phyloP scores from a whole-genome alignment of 1,140 invertebrate genomes.

The Drosophila pachea region DNA sequence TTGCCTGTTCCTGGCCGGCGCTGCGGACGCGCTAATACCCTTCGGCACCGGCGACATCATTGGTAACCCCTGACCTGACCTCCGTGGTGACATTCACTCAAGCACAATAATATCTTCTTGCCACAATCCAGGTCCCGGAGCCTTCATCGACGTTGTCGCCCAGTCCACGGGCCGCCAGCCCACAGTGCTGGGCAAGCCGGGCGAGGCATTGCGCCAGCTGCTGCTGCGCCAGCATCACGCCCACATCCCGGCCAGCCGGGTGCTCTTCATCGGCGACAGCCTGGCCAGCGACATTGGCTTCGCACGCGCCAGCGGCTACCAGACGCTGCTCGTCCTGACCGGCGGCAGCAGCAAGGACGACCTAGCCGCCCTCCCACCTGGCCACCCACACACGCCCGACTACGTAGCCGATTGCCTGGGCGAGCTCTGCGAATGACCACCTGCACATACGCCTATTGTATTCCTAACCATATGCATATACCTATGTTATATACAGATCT shows the following conservation, averaged over 20 bases:
- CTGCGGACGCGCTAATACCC: slow-evolving; percentile 79
- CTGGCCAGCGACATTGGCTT: slow-evolving; percentile 81
- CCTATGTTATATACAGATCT: neutral
- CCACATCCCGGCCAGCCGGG: slow-evolving; percentile 79
- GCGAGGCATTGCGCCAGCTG: slow-evolving; percentile 78
- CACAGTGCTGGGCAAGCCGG: slow-evolving; percentile 81
- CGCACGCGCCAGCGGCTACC: slow-evolving; percentile 80
- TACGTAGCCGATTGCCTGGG: slow-evolving; percentile 76
- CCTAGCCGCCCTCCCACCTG: slow-evolving; percentile 24
- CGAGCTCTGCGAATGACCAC: slow-evolving; percentile 42
- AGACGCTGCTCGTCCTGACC: slow-evolving; percentile 81
- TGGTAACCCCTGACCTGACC: slow-evolving; percentile 20
- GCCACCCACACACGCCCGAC: slow-evolving; percentile 64
- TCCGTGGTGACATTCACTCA: too few relatives aligned
- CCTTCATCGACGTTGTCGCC: slow-evolving; percentile 80
- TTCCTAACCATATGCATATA: too few relatives aligned
- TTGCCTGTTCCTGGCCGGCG: slow-evolving; percentile 80
- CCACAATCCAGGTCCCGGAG: slow-evolving; percentile 78
- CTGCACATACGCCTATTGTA: too few relatives aligned
- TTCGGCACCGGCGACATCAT: slow-evolving; percentile 72
- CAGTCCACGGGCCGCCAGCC: slow-evolving; percentile 79
- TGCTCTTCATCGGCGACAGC: slow-evolving; percentile 83
- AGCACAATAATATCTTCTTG: too few relatives aligned
- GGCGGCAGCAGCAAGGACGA: slow-evolving; percentile 76
- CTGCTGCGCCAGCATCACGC: slow-evolving; percentile 77